Base-by-base conservation (phyloP, 2,797 vertebrate species). In the Crax fasciolata region DNA sequence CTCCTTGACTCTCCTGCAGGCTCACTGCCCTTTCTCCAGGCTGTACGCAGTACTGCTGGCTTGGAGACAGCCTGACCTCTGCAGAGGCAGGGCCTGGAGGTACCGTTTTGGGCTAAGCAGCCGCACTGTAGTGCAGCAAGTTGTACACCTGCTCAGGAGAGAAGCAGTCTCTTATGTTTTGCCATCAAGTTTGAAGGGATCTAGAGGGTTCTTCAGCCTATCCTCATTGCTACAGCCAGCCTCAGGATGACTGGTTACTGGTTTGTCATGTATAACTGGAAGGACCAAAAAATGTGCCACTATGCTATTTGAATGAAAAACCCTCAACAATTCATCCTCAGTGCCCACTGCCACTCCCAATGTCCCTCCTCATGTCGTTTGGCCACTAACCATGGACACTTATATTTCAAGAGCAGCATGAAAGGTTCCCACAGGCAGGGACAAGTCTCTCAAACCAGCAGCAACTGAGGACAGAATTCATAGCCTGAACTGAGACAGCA, bases 121-220 rank as follows among this genome's bases (percentile, higher is more conserved):
- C 2, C 30, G 0, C 0, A 0, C 3, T 0, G 8, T 1, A 1
- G 43, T 1, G 0, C 43, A 68, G 59, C 28, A 30, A 24, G 9
- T 11, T 12, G 3, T 38, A 44, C 23, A 2, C 10, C 57, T 57
- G 23, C 9, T 1, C 3, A 30, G 48, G 16, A 20, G 14, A 51
- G 13, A 46, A 58, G 39, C 28, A n/a, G 5, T 7, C 23, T 44
- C 32, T 61, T 19, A 28, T 49, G 3, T 46, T 76, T 67, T 32
- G 18, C n/a, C 48, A 10, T 30, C 5, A 38, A 38, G 25, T 35
- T 17, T 58, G 66, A 75, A 93, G 14, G 23, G 8, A 11, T 77
- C 19, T 43, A 27, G 52, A 35, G 62, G 13, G 48, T 65, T 39
- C 38, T 94, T 85, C 17, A 19, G 10, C 27, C n/a, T 72, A 12